These are phyloP conservation scores for Dasyprocta punctata DNA, from an alignment of 2,113 vertebrate species.

Conservation along the genomic window DNA sequence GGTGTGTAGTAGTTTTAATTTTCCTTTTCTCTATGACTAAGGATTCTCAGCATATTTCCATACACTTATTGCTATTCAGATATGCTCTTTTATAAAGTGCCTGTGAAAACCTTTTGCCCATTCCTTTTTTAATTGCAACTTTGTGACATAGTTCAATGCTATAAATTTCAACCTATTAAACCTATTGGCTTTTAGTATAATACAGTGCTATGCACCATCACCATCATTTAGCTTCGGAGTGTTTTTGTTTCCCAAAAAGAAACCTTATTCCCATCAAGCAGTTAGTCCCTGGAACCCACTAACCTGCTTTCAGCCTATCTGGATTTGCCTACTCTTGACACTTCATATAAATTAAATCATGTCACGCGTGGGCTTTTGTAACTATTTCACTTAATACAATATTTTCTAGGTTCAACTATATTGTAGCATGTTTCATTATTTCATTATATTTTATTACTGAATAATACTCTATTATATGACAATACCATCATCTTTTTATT, in stretches of 20 bases:
- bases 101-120: conserved; percentile 5
- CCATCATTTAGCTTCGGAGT: background rate
- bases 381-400: background rate
- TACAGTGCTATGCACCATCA: background rate
- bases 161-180: background rate
- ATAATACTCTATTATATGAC: background rate
- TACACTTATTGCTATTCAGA: background rate
- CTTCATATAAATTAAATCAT: background rate
- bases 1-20: conserved; percentile 28
- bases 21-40: conserved; percentile 55
- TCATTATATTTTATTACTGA: background rate
- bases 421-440: background rate
- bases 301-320: background rate
- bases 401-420: background rate
- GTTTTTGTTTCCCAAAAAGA: background rate
- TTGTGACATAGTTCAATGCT: conserved; percentile 11
- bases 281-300: background rate
- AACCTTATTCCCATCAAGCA: background rate
- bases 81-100: background rate
- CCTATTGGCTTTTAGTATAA: background rate
- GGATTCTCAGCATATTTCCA: background rate
- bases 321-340: background rate
- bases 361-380: background rate
- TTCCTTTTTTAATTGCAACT: background rate
- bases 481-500: background rate